Evolutionary conservation across 1,140 invertebrate species (phyloP).

Genomic region (Gonatopus flavifemur): DNA sequence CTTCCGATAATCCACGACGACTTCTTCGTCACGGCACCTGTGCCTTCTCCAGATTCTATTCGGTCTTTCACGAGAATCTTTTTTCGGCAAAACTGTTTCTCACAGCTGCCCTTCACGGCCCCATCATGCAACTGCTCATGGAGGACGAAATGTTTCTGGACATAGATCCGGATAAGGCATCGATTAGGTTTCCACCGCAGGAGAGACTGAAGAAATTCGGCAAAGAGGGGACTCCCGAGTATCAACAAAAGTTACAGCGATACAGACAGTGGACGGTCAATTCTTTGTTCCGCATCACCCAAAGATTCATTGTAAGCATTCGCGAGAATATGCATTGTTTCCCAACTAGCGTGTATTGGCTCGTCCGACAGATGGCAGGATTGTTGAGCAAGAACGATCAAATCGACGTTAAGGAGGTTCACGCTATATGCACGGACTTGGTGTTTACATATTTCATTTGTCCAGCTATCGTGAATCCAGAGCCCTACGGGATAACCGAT

Average conservation of each 20-base stretch:
- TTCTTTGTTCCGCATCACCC: slow-evolving; percentile 78
- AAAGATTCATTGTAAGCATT: slow-evolving; percentile 82
- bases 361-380: slow-evolving; percentile 75
- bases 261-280: slow-evolving; percentile 80
- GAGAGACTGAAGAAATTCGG: slow-evolving; percentile 81
- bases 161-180: slow-evolving; percentile 86
- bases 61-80: slow-evolving; percentile 86
- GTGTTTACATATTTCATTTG: slow-evolving; percentile 95
- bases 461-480: slow-evolving; percentile 94
- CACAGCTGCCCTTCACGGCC: slow-evolving; percentile 85
- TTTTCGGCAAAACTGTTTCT: slow-evolving; percentile 91
- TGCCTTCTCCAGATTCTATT: slow-evolving; percentile 88
- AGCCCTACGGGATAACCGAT: slow-evolving; percentile 93
- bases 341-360: slow-evolving; percentile 80
- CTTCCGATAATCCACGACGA: slow-evolving; percentile 81
- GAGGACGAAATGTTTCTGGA: slow-evolving; percentile 92
- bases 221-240: slow-evolving; percentile 69
- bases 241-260: slow-evolving; percentile 69
- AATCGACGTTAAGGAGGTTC: slow-evolving; percentile 67
- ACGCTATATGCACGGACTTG: slow-evolving; percentile 87
- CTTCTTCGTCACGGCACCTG: slow-evolving; percentile 83
- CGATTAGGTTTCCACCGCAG: slow-evolving; percentile 68
- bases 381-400: slow-evolving; percentile 67
- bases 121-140: slow-evolving; percentile 89
- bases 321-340: slow-evolving; percentile 89